Base-by-base conservation (phyloP, 1,140 invertebrate genomes). In the Drosophila burlai region DNA sequence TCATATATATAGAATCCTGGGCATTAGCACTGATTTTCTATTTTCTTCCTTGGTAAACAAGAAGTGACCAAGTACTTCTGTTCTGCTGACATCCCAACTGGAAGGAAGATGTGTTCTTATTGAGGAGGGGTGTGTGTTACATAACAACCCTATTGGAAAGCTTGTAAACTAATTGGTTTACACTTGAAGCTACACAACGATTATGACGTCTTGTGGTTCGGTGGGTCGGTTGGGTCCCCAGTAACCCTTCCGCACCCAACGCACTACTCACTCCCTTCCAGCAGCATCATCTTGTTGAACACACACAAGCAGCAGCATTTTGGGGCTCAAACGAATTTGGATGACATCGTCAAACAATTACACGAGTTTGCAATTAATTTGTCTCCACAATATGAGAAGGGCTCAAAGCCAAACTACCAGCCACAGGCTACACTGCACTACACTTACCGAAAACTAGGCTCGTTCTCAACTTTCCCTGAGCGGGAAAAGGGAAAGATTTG, bases 331-430 rank as follows among this genome's bases (percentile, higher is more conserved):
- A 55, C 64, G 46, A 66, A 49, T 55, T 63, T 49, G 58, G 54
- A 77, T 67, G 86, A 77, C 76, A 80, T 80, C 76, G 71, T 83
- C 80, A 76, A 87, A 69, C 83, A 87, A 86, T 87, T 83, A 86
- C 83, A 86, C 67, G 83, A 86, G 76, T 86, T 87, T 62, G 75
- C 83, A 83, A 86, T 86, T 86, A 86, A 87, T 80, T 87, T 87
- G 71, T 80, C 71, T 55, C n/a, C 55, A 49, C 81, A 67, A 80
- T 58, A 76, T 84, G 76, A 73, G 69, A 68, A 64, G 36, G 76
- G 58, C 65, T 55, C 29, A 49, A 66, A 63, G 47, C 34, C 59
- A 50, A 29, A 15, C 62, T 31, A 15, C 3, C 18, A 26, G n/a
- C 58, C 24, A n/a, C 18, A 31, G 31, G 26, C 50, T 38, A 13